Conservation (phyloP, 2,888 invertebrate species). For the Tuberolachnus salignus region DNA sequence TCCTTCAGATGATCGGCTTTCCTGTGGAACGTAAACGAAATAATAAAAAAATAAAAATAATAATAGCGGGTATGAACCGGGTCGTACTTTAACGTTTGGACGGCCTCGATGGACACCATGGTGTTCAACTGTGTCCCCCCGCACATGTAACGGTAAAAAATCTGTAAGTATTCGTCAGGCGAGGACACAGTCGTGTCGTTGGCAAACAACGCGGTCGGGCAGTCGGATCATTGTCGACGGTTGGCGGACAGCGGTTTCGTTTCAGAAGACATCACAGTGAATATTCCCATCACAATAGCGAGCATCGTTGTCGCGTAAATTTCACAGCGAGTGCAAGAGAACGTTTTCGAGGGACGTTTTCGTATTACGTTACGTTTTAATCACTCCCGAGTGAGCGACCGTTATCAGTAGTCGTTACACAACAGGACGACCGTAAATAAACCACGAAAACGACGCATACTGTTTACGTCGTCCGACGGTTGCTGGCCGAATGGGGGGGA, state of each 20-base stretch:
- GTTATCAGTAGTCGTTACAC: not conserved
- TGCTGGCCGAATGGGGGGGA: too few species aligned
- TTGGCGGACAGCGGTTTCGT: not conserved
- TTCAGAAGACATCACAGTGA: not conserved
- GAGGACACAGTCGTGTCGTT: not conserved
- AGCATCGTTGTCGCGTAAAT: too few species aligned
- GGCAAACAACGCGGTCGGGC: not conserved
- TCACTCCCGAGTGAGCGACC: too few species aligned
- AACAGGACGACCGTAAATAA: not conserved
- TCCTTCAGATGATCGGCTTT: constrained; percentile 78
- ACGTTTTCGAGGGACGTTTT: not conserved
- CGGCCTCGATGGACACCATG: constrained; percentile 79
- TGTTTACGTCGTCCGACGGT: too few species aligned
- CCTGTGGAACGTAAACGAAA: constrained; percentile 63
- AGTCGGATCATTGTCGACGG: not conserved
- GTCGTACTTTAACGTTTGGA: constrained; percentile 73
- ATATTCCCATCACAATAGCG: too few species aligned
- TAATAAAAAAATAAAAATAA: too few species aligned
- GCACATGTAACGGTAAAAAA: constrained; percentile 33
- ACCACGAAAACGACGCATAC: too few species aligned
- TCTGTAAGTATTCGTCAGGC: not conserved
- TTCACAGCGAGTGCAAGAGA: not conserved
- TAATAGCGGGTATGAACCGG: too few species aligned
- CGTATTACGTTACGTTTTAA: not conserved
- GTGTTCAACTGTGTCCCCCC: constrained; percentile 60